Percentiles rank a stretch among this genome's conserved stretches.
Conservation (phyloP, 2,797 vertebrate species). For the Podarcis siculus region DNA sequence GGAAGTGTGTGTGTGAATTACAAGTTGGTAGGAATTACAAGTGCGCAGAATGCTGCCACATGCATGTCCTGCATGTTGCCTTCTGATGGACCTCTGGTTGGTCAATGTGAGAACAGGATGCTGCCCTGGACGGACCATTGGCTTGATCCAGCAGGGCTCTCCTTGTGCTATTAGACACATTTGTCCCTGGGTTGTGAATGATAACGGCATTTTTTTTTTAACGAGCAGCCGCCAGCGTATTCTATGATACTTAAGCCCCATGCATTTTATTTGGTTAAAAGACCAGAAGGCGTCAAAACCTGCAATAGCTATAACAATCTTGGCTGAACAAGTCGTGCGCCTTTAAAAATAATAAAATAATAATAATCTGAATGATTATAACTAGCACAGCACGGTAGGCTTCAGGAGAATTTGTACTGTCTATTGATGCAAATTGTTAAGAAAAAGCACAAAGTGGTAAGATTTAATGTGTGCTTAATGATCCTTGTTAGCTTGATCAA, state of each 20-base stretch:
- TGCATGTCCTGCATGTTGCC: too few relatives aligned
- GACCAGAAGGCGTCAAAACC: background rate
- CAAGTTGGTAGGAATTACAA: constrained; percentile 10
- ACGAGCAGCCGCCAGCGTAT: background rate
- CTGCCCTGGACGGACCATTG: too few relatives aligned
- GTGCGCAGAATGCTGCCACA: background rate
- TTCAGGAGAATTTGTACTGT: constrained; percentile 3
- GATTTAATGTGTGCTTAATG: constrained; percentile 22
- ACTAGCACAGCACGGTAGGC: background rate
- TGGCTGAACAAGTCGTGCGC: background rate
- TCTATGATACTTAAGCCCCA: background rate
- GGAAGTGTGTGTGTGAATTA: background rate
- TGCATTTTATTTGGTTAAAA: constrained; percentile 11
- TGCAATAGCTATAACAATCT: background rate
- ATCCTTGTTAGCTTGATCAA: background rate
- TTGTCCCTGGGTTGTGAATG: background rate
- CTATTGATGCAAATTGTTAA: constrained; percentile 24
- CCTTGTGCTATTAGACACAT: background rate
- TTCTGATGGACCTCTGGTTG: too few relatives aligned
- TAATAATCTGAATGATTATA: background rate
- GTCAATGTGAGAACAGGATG: too few relatives aligned
- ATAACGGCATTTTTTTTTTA: background rate
- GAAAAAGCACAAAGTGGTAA: constrained; percentile 7
- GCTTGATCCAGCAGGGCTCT: too few relatives aligned
- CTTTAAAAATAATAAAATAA: background rate